Percentiles rank a stretch among this genome's conserved stretches.
phyloP scores from a whole-genome alignment of 2,113 vertebrate species.

The Nycticryphes semicollaris region DNA sequence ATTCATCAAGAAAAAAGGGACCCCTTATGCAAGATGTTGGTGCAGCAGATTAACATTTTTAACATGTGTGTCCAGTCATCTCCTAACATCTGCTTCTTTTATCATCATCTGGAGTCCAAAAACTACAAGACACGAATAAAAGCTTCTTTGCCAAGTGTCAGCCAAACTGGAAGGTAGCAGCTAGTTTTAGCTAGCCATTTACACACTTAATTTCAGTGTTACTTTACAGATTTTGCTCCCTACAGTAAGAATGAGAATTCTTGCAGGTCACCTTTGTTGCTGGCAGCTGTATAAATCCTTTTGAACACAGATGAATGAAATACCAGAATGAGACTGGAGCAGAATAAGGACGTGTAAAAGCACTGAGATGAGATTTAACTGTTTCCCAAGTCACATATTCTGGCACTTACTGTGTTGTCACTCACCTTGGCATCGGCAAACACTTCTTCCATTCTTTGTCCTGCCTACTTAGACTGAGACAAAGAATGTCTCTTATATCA shows the following conservation, averaged over 20 bases:
- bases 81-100: not conserved
- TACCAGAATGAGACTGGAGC: not conserved
- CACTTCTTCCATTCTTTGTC: not conserved
- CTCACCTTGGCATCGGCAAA: not conserved
- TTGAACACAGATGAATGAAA: not conserved
- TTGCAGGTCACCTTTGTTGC: not conserved
- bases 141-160: not conserved
- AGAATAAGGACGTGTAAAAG: not conserved
- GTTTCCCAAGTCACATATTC: not conserved
- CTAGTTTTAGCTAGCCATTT: not conserved
- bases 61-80: not conserved
- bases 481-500: not conserved
- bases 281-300: slow-evolving; percentile 1
- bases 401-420: not conserved
- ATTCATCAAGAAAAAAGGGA: not conserved
- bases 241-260: not conserved
- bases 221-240: not conserved
- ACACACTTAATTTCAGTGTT: not conserved
- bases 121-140: not conserved
- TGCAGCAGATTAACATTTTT: not conserved
- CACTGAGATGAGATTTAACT: not conserved
- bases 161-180: not conserved
- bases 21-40: not conserved
- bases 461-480: not conserved
- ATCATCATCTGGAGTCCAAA: not conserved